A percentile compares a stretch with the other conserved stretches of the same genome.
phyloP scores from a whole-genome alignment of 2,797 vertebrate species.

The Diglossa cyanea region DNA sequence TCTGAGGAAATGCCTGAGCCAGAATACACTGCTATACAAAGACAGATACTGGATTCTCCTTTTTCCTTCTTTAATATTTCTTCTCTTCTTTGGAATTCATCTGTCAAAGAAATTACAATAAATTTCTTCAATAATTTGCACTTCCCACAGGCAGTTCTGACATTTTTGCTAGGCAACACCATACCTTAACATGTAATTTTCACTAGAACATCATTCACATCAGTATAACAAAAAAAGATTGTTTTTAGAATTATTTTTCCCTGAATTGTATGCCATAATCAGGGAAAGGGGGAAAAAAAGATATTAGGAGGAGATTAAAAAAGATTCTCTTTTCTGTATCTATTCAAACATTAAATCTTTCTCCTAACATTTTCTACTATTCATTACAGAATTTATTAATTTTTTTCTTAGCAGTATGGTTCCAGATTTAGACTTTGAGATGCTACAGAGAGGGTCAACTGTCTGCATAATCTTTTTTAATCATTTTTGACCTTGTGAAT shows the following conservation, averaged over 20 bases:
- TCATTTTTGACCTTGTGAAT: background rate
- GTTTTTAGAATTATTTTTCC: background rate
- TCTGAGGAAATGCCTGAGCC: background rate
- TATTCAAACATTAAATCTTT: background rate
- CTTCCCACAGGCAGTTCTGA: background rate
- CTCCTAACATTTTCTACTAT: background rate
- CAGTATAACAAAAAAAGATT: background rate
- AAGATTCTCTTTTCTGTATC: background rate
- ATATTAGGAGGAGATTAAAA: background rate
- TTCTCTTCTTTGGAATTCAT: background rate
- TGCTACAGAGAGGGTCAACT: background rate
- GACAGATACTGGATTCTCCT: background rate
- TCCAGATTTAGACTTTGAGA: background rate
- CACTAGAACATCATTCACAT: background rate
- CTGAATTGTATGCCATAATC: background rate
- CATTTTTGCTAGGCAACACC: background rate
- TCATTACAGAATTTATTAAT: background rate
- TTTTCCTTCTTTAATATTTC: background rate
- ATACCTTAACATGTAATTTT: constrained; percentile 9
- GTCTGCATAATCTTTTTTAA: fast-evolving
- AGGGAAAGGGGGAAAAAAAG: fast-evolving
- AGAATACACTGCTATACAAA: background rate
- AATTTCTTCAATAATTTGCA: constrained; percentile 1
- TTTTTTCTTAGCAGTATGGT: background rate
- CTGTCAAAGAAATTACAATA: background rate